These are phyloP conservation scores for Labia minor DNA, from an alignment of 2,888 invertebrate species.

Conservation along the genomic window DNA sequence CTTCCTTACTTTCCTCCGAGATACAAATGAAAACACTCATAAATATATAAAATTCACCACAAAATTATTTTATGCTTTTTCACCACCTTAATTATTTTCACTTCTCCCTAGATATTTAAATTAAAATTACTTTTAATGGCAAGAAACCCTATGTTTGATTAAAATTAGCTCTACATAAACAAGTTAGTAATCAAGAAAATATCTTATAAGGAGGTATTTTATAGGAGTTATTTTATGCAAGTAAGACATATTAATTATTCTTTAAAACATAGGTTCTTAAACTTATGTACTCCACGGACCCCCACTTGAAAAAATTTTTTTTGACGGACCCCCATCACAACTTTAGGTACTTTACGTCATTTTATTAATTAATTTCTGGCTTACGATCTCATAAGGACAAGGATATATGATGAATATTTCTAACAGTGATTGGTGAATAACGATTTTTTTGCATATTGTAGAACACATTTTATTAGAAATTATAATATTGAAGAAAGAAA, in stretches of 20 bases:
- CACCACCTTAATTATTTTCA: not conserved
- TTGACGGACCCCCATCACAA: too few relatives aligned
- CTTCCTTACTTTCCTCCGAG: not conserved
- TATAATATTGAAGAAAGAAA: too few relatives aligned
- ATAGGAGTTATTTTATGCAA: not conserved
- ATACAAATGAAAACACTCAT: not conserved
- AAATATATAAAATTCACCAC: not conserved
- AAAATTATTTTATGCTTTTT: not conserved
- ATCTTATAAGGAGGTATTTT: not conserved
- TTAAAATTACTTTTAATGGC: not conserved
- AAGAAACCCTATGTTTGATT: conserved; percentile 4
- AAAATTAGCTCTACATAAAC: not conserved
- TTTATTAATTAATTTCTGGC: too few relatives aligned
- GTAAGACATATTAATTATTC: not conserved
- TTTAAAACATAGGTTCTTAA: too few relatives aligned
- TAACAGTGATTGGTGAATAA: too few relatives aligned
- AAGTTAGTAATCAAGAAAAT: not conserved
- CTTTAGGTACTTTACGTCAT: too few relatives aligned
- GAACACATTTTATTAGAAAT: too few relatives aligned
- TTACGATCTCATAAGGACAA: too few relatives aligned
- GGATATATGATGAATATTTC: too few relatives aligned
- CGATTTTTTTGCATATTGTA: too few relatives aligned
- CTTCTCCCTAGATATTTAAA: not conserved
- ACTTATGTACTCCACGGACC: too few relatives aligned
- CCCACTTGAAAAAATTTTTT: too few relatives aligned